Evolutionary conservation across 2,797 vertebrate species (phyloP), one percentile per base, ranked within the genome.

Genomic region (Oreochromis grahami): DNA sequence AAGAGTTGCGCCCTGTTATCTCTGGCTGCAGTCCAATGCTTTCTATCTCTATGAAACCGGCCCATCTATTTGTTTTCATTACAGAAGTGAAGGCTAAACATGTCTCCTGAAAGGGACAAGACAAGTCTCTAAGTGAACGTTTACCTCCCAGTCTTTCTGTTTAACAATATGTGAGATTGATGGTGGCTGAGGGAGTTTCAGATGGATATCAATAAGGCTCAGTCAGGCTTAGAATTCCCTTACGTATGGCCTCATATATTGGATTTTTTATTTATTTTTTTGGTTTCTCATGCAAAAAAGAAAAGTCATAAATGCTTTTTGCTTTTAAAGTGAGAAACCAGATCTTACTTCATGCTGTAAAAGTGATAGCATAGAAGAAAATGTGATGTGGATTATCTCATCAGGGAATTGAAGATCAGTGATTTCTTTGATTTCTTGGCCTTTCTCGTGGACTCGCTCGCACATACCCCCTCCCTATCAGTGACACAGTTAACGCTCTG

Each of bases 11-110:
- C 70, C 68, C 79, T 78, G 56, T 87, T 93, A 92, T 93, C 85
- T 85, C 80, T 88, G 88, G 84, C 87, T 87, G 65, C 74, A 81
- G 83, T 90, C 84, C 76, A 91, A 63, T 78, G 15, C 78, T 80
- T 84, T 90, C 83, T 88, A 32, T 93, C 86, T 82, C 56, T 80
- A 51, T 85, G 84, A 89, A 92, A 88, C 72, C 83, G 89, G 83
- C 87, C 87, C 82, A 92, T 91, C 79, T 84, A 91, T 93, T 94
- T 90, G 80, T 94, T 93, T 93, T 94, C 90, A 95, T 95, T 95
- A 92, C 88, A 89, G 83, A 93, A 93, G 88, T 91, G 90, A 94
- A 94, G 85, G 87, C 85, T 85, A 87, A 82, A 93, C 91, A 83
- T 81, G 74, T 89, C 77, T 91, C 79, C 84, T 91, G 85, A 88